Percentiles rank a stretch among this genome's conserved stretches.
These are phyloP conservation scores for Mesodorylaimus sp. DNA, from an alignment of 2,888 invertebrate genomes.

Conservation along the genomic window DNA sequence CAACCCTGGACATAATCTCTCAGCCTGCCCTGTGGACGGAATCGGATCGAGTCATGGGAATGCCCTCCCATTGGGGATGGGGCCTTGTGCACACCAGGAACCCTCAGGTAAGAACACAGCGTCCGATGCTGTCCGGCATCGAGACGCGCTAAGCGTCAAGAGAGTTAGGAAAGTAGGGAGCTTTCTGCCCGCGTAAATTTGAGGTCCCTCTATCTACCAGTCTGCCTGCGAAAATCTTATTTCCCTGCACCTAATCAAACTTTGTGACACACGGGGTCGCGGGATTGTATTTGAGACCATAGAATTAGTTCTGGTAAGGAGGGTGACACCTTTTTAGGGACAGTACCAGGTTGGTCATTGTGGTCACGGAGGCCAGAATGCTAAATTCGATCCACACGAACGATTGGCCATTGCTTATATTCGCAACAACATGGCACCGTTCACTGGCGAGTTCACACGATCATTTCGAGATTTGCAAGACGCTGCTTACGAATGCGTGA, in stretches of 20 bases:
- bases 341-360: conserved; percentile 28
- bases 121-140: too few species aligned
- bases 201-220: too few species aligned
- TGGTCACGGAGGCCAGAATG: conserved; percentile 33
- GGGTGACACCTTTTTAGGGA: conserved; percentile 19
- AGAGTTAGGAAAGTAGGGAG: too few species aligned
- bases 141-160: too few species aligned
- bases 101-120: conserved; percentile 1
- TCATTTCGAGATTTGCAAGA: not conserved
- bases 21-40: not conserved
- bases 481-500: not conserved
- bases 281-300: too few species aligned
- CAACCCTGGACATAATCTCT: not conserved
- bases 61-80: not conserved
- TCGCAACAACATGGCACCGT: not conserved
- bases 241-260: too few species aligned
- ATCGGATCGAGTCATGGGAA: conserved; percentile 4
- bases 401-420: conserved; percentile 27
- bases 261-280: too few species aligned
- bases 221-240: too few species aligned
- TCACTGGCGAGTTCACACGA: not conserved
- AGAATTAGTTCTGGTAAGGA: too few species aligned
- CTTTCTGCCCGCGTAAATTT: too few species aligned
- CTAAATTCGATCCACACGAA: conserved; percentile 23
- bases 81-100: conserved; percentile 2